phyloP scores from a whole-genome alignment of 2,113 vertebrate species.

The Thymallus thymallus region DNA sequence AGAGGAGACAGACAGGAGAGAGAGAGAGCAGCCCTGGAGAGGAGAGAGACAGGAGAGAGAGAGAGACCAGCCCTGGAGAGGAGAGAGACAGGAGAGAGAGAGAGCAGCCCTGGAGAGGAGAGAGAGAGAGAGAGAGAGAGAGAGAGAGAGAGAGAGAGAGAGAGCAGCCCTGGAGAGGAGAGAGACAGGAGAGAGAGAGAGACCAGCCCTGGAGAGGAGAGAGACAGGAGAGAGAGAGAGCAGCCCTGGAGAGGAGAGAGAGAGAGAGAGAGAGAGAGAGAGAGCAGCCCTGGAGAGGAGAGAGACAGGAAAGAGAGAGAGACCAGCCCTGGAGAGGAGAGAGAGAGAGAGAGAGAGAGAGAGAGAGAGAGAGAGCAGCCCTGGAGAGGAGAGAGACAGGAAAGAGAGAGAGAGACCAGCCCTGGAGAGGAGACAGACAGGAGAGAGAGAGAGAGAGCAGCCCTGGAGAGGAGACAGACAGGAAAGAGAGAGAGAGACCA shows the following conservation, averaged over 20 bases:
- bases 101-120: not conserved
- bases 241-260: not conserved
- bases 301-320: too few species aligned
- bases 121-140: not conserved
- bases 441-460: too few species aligned
- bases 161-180: not conserved
- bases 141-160: too few species aligned
- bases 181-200: not conserved
- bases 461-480: not conserved
- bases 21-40: not conserved
- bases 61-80: not conserved
- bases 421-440: not conserved
- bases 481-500: too few species aligned
- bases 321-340: too few species aligned
- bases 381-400: not conserved
- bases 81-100: not conserved
- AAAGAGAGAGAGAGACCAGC: too few species aligned
- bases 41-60: not conserved
- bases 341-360: too few species aligned
- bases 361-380: too few species aligned
- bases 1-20: conserved; percentile 23
- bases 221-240: too few species aligned
- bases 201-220: not conserved
- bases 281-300: not conserved
- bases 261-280: conserved; percentile 50